phyloP scores from a whole-genome alignment of 2,113 vertebrate species.

The Perca schrenkii region DNA sequence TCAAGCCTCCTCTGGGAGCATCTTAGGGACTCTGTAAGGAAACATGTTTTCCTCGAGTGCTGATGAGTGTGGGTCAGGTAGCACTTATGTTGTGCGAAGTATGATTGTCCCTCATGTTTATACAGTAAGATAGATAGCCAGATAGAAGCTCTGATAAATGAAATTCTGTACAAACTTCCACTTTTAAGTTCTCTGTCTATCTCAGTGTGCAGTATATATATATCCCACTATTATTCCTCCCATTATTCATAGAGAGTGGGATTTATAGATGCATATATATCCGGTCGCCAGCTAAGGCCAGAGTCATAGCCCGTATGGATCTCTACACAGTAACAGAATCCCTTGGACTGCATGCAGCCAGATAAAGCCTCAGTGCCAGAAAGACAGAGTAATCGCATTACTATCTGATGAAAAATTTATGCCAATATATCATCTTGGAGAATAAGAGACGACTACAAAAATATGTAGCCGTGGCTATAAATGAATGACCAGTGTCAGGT shows the following conservation, averaged over 20 bases:
- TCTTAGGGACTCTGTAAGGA: constrained; percentile 46
- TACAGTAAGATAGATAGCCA: constrained; percentile 14
- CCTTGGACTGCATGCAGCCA: constrained; percentile 77
- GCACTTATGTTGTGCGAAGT: constrained; percentile 39
- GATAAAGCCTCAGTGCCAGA: constrained; percentile 83
- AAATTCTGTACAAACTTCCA: constrained; percentile 36
- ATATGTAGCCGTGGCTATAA: constrained; percentile 81
- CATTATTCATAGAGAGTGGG: constrained; percentile 62
- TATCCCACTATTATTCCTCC: constrained; percentile 44
- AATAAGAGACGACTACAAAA: constrained; percentile 85
- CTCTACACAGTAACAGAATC: constrained; percentile 84
- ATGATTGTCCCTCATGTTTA: constrained; percentile 35
- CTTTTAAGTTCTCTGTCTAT: constrained; percentile 49
- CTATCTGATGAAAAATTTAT: constrained; percentile 88
- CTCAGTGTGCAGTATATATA: constrained; percentile 34
- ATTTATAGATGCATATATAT: constrained; percentile 80
- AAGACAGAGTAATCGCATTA: constrained; percentile 87
- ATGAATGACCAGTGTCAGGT: constrained; percentile 85
- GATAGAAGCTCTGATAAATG: constrained; percentile 27
- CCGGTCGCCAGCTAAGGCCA: constrained; percentile 73
- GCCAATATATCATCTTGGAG: constrained; percentile 87
- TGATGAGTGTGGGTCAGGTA: constrained; percentile 43
- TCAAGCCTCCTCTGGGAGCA: constrained; percentile 54
- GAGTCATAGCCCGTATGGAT: constrained; percentile 78
- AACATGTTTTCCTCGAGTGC: constrained; percentile 54